A percentile compares a stretch with the other conserved stretches of the same genome.
Conservation (phyloP, 2,888 invertebrate species). For the Pristionchus maxplancki region DNA sequence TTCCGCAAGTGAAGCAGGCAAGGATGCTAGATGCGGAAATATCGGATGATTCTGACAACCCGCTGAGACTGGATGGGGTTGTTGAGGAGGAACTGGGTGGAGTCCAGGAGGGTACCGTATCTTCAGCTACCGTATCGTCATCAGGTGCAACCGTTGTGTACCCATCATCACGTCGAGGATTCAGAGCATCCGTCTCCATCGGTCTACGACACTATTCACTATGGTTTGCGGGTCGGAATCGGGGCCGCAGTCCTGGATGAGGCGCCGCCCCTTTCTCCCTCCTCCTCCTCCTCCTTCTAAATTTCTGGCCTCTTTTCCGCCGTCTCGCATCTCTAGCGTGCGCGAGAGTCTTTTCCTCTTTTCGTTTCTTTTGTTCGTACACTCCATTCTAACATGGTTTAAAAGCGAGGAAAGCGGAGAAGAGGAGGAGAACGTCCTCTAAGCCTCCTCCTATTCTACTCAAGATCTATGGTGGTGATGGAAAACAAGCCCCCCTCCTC, state of each 20-base stretch:
- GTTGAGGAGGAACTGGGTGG: neutral
- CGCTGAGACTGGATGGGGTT: slow-evolving; percentile 19
- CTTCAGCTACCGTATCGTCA: neutral
- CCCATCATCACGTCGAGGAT: neutral
- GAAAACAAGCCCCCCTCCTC: neutral
- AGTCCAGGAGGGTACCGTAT: neutral
- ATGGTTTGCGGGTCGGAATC: neutral
- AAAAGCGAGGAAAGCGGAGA: neutral
- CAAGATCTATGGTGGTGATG: slow-evolving; percentile 14
- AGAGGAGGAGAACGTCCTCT: slow-evolving; percentile 17
- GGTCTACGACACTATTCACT: neutral
- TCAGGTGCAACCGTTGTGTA: neutral
- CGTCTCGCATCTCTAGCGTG: slow-evolving; percentile 19
- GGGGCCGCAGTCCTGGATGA: neutral
- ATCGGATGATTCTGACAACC: slow-evolving; percentile 1
- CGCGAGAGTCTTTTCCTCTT: slow-evolving; percentile 1
- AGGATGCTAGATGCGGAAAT: neutral
- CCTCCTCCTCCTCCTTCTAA: slow-evolving; percentile 8
- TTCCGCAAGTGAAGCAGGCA: slow-evolving; percentile 32
- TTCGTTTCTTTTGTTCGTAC: slow-evolving; percentile 45
- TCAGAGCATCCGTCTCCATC: slow-evolving; percentile 30
- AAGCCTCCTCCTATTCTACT: neutral
- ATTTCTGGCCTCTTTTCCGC: slow-evolving; percentile 12
- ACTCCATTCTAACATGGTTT: slow-evolving; percentile 39
- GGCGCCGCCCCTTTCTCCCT: neutral